Percentiles rank a stretch among this genome's conserved stretches.
These are phyloP conservation scores for Oscarella lobularis DNA, from an alignment of 37 sponge, comb jelly and placozoan genomes.

Conservation along the genomic window DNA sequence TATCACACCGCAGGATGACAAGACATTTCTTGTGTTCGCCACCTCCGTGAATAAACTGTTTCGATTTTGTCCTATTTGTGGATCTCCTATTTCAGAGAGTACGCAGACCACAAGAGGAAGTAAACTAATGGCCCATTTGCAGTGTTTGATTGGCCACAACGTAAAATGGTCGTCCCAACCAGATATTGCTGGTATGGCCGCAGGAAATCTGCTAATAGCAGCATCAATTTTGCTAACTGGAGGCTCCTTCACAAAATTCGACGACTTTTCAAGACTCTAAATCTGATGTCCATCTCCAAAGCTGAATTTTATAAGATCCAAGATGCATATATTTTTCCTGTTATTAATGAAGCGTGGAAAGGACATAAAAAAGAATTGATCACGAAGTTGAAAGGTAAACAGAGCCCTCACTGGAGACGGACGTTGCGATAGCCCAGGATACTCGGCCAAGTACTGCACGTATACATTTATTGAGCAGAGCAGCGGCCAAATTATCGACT, in stretches of 20 bases:
- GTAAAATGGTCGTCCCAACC: background rate
- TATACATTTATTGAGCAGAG: conserved; percentile 17
- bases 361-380: background rate
- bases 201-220: background rate
- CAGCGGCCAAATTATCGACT: conserved; percentile 14
- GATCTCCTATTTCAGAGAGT: no score
- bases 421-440: conserved; percentile 30
- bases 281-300: background rate
- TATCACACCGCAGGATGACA: no score
- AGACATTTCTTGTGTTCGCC: no score
- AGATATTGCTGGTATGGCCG: background rate
- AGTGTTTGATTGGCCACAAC: no score
- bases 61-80: no score
- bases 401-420: conserved; percentile 21
- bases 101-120: no score
- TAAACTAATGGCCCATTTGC: no score
- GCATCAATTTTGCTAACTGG: background rate
- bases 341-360: background rate
- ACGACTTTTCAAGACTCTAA: no score
- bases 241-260: background rate
- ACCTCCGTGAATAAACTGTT: no score
- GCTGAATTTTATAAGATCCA: background rate
- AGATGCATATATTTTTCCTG: background rate
- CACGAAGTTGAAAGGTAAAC: no score
- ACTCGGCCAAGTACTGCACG: conserved; percentile 12